Evolutionary conservation across 35 echinoderm and acorn worm species (phyloP), one percentile per base, ranked within the genome.

Genomic region (Eucidaris tribuloides): DNA sequence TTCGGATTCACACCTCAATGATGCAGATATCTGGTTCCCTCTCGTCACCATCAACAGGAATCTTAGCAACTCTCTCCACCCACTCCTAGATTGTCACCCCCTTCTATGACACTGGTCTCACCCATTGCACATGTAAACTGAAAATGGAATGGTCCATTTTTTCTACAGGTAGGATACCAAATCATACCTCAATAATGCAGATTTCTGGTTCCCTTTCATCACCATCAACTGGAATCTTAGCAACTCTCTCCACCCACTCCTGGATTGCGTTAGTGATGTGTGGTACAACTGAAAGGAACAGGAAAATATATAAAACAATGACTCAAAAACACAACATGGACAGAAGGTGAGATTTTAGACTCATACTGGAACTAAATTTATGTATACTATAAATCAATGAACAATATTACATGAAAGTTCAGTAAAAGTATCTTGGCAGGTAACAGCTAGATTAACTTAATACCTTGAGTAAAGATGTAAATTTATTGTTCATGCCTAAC

Each of bases 261-360:
- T 99, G 96, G 32, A 99, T 93, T 24, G 96, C 96, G 65, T 99
- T 88, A 46, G 96, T 99, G 49, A 99, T 85, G 59, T 99, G 96
- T 45, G 96, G 96, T 15, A 99, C 90, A 49, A 99, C 96, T 99
- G 66, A n/a, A n/a, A n/a, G n/a, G n/a, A 96, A 87, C 91, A 57
- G 24, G 58, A 81, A 62, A 23, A 82, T 36, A 68, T 37, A 30
- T 41, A 45, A 41, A 13, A n/a, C n/a, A n/a, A n/a, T n/a, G n/a
- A n/a, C n/a, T n/a, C n/a, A n/a, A n/a, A n/a, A n/a, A n/a, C n/a
- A n/a, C n/a, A n/a, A n/a, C n/a, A n/a, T n/a, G n/a, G n/a, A n/a
- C n/a, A n/a, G n/a, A n/a, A n/a, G n/a, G n/a, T n/a, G n/a, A n/a
- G n/a, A n/a, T n/a, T n/a, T n/a, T n/a, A n/a, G n/a, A n/a, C n/a